Percentiles rank a stretch among this genome's conserved stretches.
Conservation (phyloP, 2,797 vertebrate genomes). For the Anomalospiza imberbis region DNA sequence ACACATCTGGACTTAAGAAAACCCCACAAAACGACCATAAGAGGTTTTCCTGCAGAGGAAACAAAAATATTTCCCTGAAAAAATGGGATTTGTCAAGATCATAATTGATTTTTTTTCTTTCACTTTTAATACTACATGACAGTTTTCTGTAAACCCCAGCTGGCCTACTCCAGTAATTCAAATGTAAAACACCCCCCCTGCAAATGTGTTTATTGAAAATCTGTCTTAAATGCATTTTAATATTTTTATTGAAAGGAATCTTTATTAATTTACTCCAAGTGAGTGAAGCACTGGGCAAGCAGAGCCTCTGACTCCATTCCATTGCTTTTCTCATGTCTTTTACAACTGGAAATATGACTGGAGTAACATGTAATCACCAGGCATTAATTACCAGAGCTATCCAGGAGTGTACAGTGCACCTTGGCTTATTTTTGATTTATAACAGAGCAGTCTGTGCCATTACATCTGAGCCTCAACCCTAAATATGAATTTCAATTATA, state of each 20-base stretch:
- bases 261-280: not conserved
- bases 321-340: not conserved
- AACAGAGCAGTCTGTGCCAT: not conserved
- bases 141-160: not conserved
- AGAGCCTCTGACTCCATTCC: not conserved
- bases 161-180: not conserved
- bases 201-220: not conserved
- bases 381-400: not conserved
- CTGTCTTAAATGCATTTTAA: not conserved
- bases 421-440: not conserved
- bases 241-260: not conserved
- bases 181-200: not conserved
- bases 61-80: not conserved
- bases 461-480: not conserved
- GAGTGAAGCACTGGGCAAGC: not conserved
- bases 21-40: accelerated
- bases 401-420: not conserved
- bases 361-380: not conserved
- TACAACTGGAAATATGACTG: not conserved
- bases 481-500: not conserved
- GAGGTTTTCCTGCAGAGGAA: not conserved
- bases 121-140: not conserved
- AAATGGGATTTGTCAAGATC: not conserved
- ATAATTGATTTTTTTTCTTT: not conserved
- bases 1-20: not conserved